These are phyloP conservation scores for Sturmia bella DNA, from an alignment of 2,888 invertebrate genomes.

Conservation along the genomic window DNA sequence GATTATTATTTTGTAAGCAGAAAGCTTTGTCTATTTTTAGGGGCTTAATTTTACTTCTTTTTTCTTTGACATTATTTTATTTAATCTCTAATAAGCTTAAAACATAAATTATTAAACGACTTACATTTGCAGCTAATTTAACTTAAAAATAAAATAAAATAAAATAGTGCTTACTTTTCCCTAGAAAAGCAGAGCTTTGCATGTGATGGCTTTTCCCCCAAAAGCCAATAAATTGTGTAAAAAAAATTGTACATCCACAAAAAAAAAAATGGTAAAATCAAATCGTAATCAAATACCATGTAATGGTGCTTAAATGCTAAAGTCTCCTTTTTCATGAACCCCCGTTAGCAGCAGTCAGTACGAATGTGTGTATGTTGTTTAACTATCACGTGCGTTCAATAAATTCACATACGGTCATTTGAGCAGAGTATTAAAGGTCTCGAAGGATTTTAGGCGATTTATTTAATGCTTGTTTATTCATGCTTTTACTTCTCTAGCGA, in stretches of 20 bases:
- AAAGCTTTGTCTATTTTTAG: constrained; percentile 39
- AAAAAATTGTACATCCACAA: constrained; percentile 23
- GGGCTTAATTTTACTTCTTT: constrained; percentile 12
- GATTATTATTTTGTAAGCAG: background rate
- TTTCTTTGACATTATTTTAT: constrained; percentile 36
- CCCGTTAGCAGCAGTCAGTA: constrained; percentile 1
- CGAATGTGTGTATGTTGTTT: constrained; percentile 66
- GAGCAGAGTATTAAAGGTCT: constrained; percentile 74
- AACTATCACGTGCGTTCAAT: constrained; percentile 78
- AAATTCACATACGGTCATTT: constrained; percentile 78
- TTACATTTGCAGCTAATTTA: constrained; percentile 56
- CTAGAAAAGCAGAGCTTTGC: background rate
- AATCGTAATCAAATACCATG: constrained; percentile 61
- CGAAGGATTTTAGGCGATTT: constrained; percentile 69
- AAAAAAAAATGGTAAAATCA: constrained; percentile 33
- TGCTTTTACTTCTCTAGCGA: background rate
- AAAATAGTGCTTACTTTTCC: constrained; percentile 1
- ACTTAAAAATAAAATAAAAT: constrained; percentile 31
- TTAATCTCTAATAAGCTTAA: constrained; percentile 51
- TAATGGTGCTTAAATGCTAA: constrained; percentile 69
- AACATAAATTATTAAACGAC: constrained; percentile 54
- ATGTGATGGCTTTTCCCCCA: constrained; percentile 6
- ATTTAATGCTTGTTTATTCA: constrained; percentile 38
- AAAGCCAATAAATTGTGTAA: constrained; percentile 54
- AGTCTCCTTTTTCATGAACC: constrained; percentile 18